Percentiles rank a stretch among this genome's conserved stretches.
Conservation (phyloP, 2,113 vertebrate species). For the Anseranas semipalmata region DNA sequence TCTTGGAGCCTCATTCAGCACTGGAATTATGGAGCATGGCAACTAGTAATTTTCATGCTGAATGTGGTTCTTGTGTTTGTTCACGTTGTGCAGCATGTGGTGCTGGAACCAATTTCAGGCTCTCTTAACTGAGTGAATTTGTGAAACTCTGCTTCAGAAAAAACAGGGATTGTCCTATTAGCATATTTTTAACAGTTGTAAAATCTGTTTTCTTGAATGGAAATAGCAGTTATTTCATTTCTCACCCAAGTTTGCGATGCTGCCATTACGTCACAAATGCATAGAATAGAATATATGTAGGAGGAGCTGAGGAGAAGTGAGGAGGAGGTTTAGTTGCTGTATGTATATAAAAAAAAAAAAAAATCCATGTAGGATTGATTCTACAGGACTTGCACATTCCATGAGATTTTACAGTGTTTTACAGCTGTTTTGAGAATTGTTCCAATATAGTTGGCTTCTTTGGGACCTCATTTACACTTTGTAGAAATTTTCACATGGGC, state of each 20-base stretch:
- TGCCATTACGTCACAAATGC: background rate
- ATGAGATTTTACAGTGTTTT: background rate
- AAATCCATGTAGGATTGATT: background rate
- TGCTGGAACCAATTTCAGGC: constrained; percentile 62
- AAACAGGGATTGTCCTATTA: constrained; percentile 46
- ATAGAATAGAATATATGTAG: background rate
- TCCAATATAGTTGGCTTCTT: background rate
- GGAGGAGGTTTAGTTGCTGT: constrained; percentile 19
- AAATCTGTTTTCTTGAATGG: constrained; percentile 1
- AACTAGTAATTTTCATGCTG: constrained; percentile 53
- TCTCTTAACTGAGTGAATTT: constrained; percentile 57
- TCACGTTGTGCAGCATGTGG: constrained; percentile 60
- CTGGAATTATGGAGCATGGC: constrained; percentile 44
- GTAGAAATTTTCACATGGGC: background rate
- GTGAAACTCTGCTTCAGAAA: constrained; percentile 63
- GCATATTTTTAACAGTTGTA: constrained; percentile 28
- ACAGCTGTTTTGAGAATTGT: background rate
- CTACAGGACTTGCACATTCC: constrained; percentile 28
- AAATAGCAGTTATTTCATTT: constrained; percentile 27
- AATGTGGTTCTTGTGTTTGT: constrained; percentile 51
- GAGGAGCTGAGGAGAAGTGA: background rate
- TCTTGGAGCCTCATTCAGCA: constrained; percentile 47
- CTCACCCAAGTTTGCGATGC: background rate
- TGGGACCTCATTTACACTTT: background rate
- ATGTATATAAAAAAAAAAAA: constrained; percentile 6